Evolutionary conservation across 2,113 vertebrate species (phyloP).

Genomic region (Mesocricetus auratus): DNA sequence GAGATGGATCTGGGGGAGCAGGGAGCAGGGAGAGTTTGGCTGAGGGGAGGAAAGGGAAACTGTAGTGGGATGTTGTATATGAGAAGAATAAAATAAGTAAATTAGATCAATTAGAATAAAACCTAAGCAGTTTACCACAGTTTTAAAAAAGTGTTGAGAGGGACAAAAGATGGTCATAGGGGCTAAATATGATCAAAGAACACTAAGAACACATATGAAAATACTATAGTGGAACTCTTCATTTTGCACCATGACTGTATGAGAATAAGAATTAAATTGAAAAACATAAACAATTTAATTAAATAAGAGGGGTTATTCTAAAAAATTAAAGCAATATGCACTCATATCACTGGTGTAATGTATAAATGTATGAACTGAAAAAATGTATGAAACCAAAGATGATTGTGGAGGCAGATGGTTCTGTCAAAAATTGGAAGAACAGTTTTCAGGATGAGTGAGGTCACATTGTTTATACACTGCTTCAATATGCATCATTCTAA

Average conservation of each 20-base stretch:
- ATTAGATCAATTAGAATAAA: no score
- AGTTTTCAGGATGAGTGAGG: background rate
- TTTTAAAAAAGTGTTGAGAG: no score
- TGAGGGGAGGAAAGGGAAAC: no score
- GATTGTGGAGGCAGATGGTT: background rate
- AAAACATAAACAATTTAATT: constrained; percentile 29
- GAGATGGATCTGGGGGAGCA: no score
- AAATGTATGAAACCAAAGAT: background rate
- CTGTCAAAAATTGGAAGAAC: background rate
- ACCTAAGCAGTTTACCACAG: no score
- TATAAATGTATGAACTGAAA: background rate
- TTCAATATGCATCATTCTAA: background rate
- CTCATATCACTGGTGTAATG: background rate
- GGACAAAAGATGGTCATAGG: background rate
- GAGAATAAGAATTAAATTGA: background rate
- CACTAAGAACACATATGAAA: background rate
- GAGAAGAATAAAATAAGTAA: no score
- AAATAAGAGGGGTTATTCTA: background rate
- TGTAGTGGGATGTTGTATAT: no score
- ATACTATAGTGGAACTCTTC: background rate
- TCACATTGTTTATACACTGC: background rate
- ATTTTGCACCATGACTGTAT: background rate
- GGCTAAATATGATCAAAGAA: background rate
- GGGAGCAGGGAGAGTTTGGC: no score
- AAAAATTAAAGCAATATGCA: background rate